Conservation (phyloP, 2,113 vertebrate genomes). For the Ginglymostoma cirratum region DNA sequence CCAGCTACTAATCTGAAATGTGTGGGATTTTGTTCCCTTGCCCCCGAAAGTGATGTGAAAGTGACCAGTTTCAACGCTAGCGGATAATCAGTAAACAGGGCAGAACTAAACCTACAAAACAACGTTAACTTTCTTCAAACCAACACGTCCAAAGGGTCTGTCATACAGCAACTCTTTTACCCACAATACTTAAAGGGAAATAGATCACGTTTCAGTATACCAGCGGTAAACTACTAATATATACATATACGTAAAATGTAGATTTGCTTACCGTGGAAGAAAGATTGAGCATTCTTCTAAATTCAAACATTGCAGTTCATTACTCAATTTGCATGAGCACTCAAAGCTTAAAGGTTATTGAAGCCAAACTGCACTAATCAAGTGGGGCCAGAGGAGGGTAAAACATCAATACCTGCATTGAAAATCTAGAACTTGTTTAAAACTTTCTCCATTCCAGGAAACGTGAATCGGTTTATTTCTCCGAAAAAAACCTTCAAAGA, state of each 20-base stretch:
- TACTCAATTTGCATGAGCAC: neutral
- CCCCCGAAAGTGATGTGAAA: neutral
- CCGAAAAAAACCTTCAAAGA: neutral
- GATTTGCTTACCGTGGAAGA: neutral
- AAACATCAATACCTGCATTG: slow-evolving; percentile 26
- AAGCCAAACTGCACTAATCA: slow-evolving; percentile 26
- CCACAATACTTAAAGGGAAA: slow-evolving; percentile 36
- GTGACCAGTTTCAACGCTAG: neutral
- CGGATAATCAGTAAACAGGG: neutral
- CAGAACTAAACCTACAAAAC: neutral
- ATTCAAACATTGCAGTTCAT: neutral
- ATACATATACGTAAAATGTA: neutral
- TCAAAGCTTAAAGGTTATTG: neutral
- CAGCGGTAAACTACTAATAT: neutral
- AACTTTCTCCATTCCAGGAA: neutral
- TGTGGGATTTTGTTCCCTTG: neutral
- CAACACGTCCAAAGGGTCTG: neutral
- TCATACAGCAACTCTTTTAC: slow-evolving; percentile 1
- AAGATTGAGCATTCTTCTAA: neutral
- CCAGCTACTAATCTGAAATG: neutral
- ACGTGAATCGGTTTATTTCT: slow-evolving; percentile 29
- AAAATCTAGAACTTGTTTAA: slow-evolving; percentile 20
- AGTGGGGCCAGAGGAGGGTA: slow-evolving; percentile 28
- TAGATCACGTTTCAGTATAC: slow-evolving; percentile 22
- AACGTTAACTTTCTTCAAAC: neutral